Percentiles rank a stretch among this genome's conserved stretches.
These are phyloP conservation scores for Lepidocyrtoides sp. DNA, from an alignment of 2,888 invertebrate species.

Conservation along the genomic window DNA sequence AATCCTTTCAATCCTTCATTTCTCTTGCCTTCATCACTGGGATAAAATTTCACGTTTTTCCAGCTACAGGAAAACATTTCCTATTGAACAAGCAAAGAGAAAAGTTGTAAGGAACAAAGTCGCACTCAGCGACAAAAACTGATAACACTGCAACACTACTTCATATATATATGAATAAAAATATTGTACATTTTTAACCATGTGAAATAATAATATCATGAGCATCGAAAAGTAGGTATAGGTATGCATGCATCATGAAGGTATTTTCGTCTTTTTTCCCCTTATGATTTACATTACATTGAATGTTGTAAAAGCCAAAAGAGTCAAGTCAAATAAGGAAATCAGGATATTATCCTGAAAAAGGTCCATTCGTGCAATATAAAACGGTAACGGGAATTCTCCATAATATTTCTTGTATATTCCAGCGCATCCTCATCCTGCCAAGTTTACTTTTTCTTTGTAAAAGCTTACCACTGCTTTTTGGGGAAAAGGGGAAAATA, in stretches of 20 bases:
- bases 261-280: neutral
- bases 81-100: conserved; percentile 63
- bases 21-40: neutral
- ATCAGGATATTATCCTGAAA: conserved; percentile 64
- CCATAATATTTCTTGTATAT: neutral
- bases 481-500: conserved; percentile 57
- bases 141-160: neutral
- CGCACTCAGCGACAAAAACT: neutral
- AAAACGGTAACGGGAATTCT: conserved; percentile 11
- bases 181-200: no score
- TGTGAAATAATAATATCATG: no score
- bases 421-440: neutral
- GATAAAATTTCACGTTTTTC: conserved; percentile 76
- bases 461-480: neutral
- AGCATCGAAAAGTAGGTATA: neutral
- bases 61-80: conserved; percentile 67
- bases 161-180: neutral
- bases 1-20: conserved; percentile 10
- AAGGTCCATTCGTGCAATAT: conserved; percentile 20
- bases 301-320: neutral
- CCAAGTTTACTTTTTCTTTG: neutral
- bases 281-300: neutral
- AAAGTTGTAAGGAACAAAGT: conserved; percentile 26
- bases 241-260: no score
- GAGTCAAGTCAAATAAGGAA: conserved; percentile 66